Conservation (phyloP, 2,888 invertebrate species). For the Bhutanitis thaidina region DNA sequence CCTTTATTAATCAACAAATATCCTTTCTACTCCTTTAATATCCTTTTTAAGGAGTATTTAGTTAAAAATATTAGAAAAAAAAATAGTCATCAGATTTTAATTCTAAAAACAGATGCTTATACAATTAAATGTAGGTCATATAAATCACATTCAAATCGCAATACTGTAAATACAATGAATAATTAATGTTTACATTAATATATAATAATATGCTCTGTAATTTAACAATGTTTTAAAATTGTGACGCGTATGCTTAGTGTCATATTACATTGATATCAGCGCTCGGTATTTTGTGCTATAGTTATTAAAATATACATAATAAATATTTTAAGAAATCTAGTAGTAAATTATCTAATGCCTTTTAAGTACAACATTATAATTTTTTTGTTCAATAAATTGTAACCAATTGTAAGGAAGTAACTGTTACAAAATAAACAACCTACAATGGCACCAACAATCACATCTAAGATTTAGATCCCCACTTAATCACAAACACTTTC, state of each 20-base stretch:
- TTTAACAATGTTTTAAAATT: neutral
- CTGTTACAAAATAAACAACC: conserved; percentile 14
- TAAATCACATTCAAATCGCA: conserved; percentile 12
- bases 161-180: conserved; percentile 6
- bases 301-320: neutral
- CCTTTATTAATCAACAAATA: too few relatives aligned
- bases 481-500: neutral
- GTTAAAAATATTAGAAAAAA: too few relatives aligned
- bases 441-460: conserved; percentile 42
- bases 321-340: neutral
- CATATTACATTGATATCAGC: neutral
- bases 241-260: too few relatives aligned
- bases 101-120: conserved; percentile 17
- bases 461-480: conserved; percentile 4
- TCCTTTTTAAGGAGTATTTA: too few relatives aligned
- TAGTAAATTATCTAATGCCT: neutral
- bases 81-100: conserved; percentile 14
- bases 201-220: neutral
- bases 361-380: conserved; percentile 54
- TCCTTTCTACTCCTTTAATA: too few relatives aligned
- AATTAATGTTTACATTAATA: conserved; percentile 1
- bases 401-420: neutral
- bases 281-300: conserved; percentile 11
- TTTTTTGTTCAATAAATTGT: conserved; percentile 32
- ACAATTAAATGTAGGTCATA: conserved; percentile 12